Conservation (phyloP, 1,140 invertebrate genomes). For the Homarus americanus region DNA sequence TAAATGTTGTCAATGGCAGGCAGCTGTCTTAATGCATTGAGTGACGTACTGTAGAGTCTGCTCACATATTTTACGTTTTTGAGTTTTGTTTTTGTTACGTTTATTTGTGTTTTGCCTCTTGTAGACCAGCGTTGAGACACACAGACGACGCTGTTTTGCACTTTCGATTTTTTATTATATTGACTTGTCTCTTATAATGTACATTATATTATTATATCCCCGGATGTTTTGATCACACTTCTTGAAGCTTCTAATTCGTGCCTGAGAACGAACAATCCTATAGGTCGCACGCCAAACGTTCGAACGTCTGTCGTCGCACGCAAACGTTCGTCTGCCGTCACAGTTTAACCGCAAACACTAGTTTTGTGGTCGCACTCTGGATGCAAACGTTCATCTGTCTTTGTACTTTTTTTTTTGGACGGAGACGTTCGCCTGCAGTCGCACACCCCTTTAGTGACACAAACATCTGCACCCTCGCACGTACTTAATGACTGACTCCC, state of each 20-base stretch:
- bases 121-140: not conserved
- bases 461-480: not conserved
- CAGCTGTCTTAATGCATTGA: not conserved
- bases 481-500: not conserved
- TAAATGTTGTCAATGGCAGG: not conserved
- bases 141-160: not conserved
- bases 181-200: not conserved
- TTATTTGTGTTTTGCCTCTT: not conserved
- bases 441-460: not conserved
- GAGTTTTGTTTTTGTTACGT: not conserved
- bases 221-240: constrained; percentile 5
- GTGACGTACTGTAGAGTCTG: not conserved
- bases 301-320: not conserved
- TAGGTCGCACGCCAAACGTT: not conserved
- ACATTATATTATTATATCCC: too few relatives aligned
- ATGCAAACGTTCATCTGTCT: not conserved
- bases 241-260: not conserved
- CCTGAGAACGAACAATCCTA: too few relatives aligned
- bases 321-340: not conserved
- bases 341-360: too few relatives aligned
- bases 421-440: not conserved
- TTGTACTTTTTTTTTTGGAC: not conserved
- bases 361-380: not conserved
- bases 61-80: not conserved
- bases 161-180: not conserved